Conservation (phyloP, 2,888 invertebrate species). For the Leucophora obtusa region DNA sequence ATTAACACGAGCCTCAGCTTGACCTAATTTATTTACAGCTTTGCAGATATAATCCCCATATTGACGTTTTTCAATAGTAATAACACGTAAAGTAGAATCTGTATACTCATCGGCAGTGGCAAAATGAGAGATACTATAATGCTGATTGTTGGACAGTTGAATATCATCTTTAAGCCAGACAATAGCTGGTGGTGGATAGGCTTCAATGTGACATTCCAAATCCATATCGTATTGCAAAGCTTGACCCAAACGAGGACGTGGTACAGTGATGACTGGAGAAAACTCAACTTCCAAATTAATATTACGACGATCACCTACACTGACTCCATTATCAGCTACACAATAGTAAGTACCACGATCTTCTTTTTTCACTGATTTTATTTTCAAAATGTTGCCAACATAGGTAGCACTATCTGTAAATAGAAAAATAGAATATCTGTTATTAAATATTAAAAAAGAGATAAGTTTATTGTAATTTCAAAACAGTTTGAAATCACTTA, state of each 20-base stretch:
- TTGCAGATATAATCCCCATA: slow-evolving; percentile 92
- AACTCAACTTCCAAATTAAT: slow-evolving; percentile 95
- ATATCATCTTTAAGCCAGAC: slow-evolving; percentile 93
- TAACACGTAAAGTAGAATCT: slow-evolving; percentile 91
- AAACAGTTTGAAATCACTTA: not conserved
- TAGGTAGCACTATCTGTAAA: slow-evolving; percentile 78
- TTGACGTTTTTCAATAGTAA: slow-evolving; percentile 94
- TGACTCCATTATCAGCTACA: slow-evolving; percentile 93
- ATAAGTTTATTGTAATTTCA: not conserved
- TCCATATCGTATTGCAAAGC: slow-evolving; percentile 96
- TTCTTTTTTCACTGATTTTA: slow-evolving; percentile 88
- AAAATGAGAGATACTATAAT: slow-evolving; percentile 93
- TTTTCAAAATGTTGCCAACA: slow-evolving; percentile 89
- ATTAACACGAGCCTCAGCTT: slow-evolving; percentile 88
- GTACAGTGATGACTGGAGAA: slow-evolving; percentile 90
- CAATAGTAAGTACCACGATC: slow-evolving; percentile 96
- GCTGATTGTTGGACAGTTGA: slow-evolving; percentile 91
- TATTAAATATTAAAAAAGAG: too few species aligned
- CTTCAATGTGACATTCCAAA: slow-evolving; percentile 95
- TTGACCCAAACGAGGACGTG: slow-evolving; percentile 88
- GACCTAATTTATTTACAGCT: slow-evolving; percentile 92
- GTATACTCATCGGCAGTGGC: slow-evolving; percentile 95
- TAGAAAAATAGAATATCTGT: not conserved
- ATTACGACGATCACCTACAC: slow-evolving; percentile 89
- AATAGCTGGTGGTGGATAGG: slow-evolving; percentile 95